Evolutionary conservation across 1,140 invertebrate genomes (phyloP).

Genomic region (Physella acuta): DNA sequence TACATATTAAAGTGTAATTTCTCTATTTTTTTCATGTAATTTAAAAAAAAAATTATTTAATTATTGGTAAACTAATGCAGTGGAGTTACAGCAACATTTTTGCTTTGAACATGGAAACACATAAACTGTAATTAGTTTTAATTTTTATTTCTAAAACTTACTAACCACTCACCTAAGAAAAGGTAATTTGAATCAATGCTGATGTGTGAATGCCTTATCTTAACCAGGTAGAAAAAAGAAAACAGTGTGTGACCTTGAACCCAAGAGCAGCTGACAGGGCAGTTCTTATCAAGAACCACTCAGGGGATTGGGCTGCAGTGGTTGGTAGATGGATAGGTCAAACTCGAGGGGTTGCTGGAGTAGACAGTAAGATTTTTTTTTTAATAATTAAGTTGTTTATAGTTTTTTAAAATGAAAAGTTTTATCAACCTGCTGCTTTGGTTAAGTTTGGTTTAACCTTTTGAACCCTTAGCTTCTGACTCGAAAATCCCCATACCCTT

Average conservation of each 20-base stretch:
- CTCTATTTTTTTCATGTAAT: neutral
- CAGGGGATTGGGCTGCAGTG: slow-evolving; percentile 54
- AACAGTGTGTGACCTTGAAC: slow-evolving; percentile 28
- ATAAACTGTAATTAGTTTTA: neutral
- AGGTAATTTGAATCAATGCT: neutral
- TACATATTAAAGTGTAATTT: no score
- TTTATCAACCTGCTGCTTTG: neutral
- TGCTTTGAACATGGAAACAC: neutral
- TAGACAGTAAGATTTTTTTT: slow-evolving; percentile 32
- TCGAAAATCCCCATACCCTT: neutral
- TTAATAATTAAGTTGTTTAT: neutral
- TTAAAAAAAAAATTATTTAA: neutral
- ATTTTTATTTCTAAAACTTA: neutral
- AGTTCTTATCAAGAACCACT: slow-evolving; percentile 54
- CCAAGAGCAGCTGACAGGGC: slow-evolving; percentile 47
- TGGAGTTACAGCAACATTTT: neutral
- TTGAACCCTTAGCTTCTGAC: neutral
- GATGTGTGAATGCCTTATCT: neutral
- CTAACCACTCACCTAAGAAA: neutral
- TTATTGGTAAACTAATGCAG: neutral
- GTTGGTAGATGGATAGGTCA: slow-evolving; percentile 51
- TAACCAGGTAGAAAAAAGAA: neutral
- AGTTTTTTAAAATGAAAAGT: neutral
- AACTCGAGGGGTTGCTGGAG: slow-evolving; percentile 45
- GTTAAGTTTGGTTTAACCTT: neutral